Evolutionary conservation across 2,113 vertebrate genomes (phyloP), one percentile per base, ranked within the genome.

Genomic region (Piaya cayana): DNA sequence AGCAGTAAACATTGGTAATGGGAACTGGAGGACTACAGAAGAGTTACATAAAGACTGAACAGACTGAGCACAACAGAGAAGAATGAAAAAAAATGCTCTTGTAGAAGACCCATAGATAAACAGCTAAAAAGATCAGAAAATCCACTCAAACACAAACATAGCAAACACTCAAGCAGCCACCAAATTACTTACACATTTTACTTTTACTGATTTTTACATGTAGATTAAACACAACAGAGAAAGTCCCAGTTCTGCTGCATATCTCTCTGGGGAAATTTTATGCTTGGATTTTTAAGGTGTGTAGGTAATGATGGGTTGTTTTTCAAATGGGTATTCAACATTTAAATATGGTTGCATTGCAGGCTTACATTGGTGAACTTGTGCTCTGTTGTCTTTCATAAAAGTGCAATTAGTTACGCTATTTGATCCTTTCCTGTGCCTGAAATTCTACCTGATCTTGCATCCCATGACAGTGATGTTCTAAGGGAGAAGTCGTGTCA

Each of bases 401-500:
- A 82, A 95, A 95, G 67, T 91, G 50, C 53, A 82, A 82, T 84
- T 95, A 91, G 82, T 47, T 80, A 56, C 34, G 75, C 82, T 88
- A 91, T 82, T 82, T 92, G 90, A 93, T 64, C 55, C 75, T 83
- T 89, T 94, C 87, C 71, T 55, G 67, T 88, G 47, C 30, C 67
- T 76, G 90, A 93, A 96, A 97, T 90, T 74, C 63, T 95, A 94
- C 50, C 59, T 82, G 78, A 82, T 75, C 80, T 83, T 87, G 32
- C 64, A 55, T 77, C 45, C 11, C 23, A 32, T 34, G 26, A 52
- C 71, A 95, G n/a, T 55, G 64, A 85, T 82, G 42, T 77, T 90
- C 90, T 88, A 72, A 75, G 23, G 39, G 36, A 94, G 47, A 92
- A 88, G 17, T 8, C 7, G 10, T 59, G 58, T 79, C 14, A 6